Conservation (phyloP, 2,113 vertebrate species). For the Rhinoderma darwinii region DNA sequence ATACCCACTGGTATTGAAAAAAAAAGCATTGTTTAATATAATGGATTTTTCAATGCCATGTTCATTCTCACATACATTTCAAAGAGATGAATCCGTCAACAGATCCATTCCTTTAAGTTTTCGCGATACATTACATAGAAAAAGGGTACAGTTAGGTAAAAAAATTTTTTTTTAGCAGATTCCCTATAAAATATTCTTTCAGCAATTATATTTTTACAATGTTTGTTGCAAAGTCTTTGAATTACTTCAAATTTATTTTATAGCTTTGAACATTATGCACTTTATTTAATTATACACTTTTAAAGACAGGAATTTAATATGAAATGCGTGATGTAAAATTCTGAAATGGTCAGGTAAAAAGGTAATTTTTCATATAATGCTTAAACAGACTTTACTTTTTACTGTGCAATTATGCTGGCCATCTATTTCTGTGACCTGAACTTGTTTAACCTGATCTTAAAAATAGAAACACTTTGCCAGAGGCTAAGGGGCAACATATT, state of each 20-base stretch:
- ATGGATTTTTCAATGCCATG: too few species aligned
- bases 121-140: too few species aligned
- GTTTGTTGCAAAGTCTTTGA: not conserved
- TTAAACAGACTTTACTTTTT: not conserved
- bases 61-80: too few species aligned
- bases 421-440: conserved; percentile 14
- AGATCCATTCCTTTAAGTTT: too few species aligned
- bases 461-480: conserved; percentile 51
- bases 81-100: too few species aligned
- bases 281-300: conserved; percentile 22
- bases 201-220: not conserved
- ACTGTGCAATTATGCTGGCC: conserved; percentile 5
- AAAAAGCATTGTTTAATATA: too few species aligned
- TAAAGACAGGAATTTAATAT: not conserved
- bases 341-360: not conserved
- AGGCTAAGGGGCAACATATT: conserved; percentile 40
- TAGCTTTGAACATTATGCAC: not conserved
- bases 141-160: too few species aligned
- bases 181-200: not conserved
- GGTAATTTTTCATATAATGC: not conserved
- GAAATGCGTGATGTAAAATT: not conserved
- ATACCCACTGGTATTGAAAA: too few species aligned
- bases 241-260: not conserved
- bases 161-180: too few species aligned
- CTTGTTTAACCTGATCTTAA: conserved; percentile 53